These are phyloP conservation scores for Crotalus adamanteus DNA, from an alignment of 2,797 vertebrate species.

Conservation along the genomic window DNA sequence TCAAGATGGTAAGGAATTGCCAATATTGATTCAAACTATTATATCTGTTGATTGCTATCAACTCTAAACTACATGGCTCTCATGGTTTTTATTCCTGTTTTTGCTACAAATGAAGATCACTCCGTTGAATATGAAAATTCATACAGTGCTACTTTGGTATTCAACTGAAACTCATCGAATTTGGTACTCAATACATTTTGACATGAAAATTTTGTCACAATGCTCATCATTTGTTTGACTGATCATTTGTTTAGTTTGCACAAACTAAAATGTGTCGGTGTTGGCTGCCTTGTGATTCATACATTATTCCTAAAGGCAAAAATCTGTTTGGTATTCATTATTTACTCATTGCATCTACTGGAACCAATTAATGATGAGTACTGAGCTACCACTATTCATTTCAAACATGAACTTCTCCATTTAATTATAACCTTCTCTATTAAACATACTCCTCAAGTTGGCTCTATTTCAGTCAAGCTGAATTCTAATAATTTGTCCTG, in stretches of 20 bases:
- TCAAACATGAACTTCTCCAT: not conserved
- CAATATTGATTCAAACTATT: not conserved
- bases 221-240: not conserved
- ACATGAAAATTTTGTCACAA: not conserved
- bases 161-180: not conserved
- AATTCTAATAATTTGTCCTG: not conserved
- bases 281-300: not conserved
- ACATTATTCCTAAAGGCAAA: not conserved
- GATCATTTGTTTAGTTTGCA: too few relatives aligned
- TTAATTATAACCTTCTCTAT: not conserved
- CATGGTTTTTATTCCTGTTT: not conserved
- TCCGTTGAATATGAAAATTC: not conserved
- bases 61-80: not conserved
- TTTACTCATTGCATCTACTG: not conserved
- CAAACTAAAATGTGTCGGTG: not conserved
- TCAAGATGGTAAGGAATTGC: not conserved
- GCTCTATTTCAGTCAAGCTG: not conserved
- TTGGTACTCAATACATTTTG: not conserved
- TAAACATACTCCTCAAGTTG: not conserved
- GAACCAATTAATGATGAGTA: not conserved
- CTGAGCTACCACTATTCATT: not conserved
- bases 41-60: not conserved
- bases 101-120: not conserved
- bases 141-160: not conserved
- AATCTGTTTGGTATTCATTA: not conserved